Percentiles rank a stretch among this genome's conserved stretches.
Evolutionary conservation across 1,140 invertebrate genomes (phyloP).

Genomic region (Orchestia grillus): DNA sequence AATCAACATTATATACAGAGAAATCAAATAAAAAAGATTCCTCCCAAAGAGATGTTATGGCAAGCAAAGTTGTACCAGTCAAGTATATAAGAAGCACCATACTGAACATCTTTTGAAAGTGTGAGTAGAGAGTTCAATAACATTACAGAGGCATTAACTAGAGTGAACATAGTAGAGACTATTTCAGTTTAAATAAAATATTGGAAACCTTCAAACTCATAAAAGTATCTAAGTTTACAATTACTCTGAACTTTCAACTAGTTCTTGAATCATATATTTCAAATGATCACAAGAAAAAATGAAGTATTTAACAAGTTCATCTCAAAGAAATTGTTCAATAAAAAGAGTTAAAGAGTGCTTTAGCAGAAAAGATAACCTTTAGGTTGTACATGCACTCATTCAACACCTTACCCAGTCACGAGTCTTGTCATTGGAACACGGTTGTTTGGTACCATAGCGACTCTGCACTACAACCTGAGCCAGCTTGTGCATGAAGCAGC

Average conservation of each 20-base stretch:
- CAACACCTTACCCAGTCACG: neutral
- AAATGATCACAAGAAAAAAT: neutral
- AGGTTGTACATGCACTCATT: neutral
- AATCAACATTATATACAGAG: neutral
- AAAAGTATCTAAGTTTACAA: neutral
- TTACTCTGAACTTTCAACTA: neutral
- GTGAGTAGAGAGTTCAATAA: neutral
- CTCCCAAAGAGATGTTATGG: neutral
- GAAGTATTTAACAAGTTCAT: neutral
- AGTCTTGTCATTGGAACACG: conserved; percentile 6
- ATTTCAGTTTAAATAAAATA: neutral
- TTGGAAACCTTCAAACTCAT: neutral
- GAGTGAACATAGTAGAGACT: neutral
- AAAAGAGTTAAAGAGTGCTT: neutral
- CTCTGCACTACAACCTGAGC: conserved; percentile 33
- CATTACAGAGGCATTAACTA: neutral
- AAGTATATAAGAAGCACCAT: neutral
- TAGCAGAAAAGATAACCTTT: neutral
- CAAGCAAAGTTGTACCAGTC: neutral
- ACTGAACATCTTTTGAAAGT: neutral
- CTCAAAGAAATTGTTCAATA: neutral
- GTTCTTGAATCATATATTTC: neutral
- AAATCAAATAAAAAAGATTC: neutral
- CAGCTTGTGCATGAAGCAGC: conserved; percentile 45
- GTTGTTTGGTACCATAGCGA: conserved; percentile 15